Percentiles rank a stretch among this genome's conserved stretches.
These are phyloP conservation scores for Xylocampa areola DNA, from an alignment of 2,888 invertebrate genomes.

Conservation along the genomic window DNA sequence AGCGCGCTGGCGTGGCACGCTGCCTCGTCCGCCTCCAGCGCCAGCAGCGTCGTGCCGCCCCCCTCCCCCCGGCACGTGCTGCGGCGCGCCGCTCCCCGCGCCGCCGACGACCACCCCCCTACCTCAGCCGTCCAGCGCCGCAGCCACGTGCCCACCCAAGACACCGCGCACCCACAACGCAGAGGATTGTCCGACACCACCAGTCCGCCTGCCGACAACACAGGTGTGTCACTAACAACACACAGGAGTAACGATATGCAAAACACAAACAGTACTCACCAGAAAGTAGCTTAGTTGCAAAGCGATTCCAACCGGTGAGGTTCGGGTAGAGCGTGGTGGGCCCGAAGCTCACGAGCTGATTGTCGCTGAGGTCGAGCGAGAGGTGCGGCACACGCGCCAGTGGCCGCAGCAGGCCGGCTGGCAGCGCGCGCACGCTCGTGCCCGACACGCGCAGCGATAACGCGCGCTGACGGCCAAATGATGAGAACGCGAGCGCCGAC, in stretches of 20 bases:
- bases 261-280: conserved; percentile 84
- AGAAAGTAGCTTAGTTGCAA: conserved; percentile 94
- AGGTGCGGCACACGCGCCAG: conserved; percentile 93
- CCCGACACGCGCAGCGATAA: conserved; percentile 92
- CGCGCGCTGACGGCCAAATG: conserved; percentile 92
- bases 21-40: conserved; percentile 92
- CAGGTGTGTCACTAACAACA: background rate
- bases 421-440: conserved; percentile 93
- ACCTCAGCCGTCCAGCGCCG: conserved; percentile 95
- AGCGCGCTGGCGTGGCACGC: conserved; percentile 95
- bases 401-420: conserved; percentile 92
- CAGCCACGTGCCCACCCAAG: conserved; percentile 96
- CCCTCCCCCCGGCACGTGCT: conserved; percentile 70
- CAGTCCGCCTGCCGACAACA: conserved; percentile 91
- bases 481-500: conserved; percentile 92
- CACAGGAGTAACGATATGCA: background rate
- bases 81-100: conserved; percentile 65
- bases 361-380: conserved; percentile 93
- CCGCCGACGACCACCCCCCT: conserved; percentile 90
- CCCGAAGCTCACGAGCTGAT: conserved; percentile 92
- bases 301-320: conserved; percentile 94
- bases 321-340: conserved; percentile 95
- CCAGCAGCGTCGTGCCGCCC: conserved; percentile 87
- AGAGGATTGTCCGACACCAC: conserved; percentile 94
- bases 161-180: conserved; percentile 95